These are phyloP conservation scores for Otolemur garnettii DNA, from an alignment of 2,113 vertebrate species.

Conservation along the genomic window DNA sequence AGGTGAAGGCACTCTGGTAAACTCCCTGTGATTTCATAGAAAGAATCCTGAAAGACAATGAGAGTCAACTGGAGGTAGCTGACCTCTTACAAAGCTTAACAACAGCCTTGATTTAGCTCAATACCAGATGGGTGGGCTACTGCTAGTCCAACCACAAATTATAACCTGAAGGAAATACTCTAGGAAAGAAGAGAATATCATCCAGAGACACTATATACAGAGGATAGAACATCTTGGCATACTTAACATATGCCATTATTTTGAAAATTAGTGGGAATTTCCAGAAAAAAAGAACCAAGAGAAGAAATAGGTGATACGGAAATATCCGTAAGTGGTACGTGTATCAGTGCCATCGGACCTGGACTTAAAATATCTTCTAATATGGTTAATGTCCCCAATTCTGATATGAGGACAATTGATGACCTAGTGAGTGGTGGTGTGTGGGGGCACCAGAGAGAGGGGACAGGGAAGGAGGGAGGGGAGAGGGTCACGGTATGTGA, in stretches of 20 bases:
- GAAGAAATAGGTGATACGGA: neutral
- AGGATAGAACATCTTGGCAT: neutral
- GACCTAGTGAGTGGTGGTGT: no score
- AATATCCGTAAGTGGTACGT: neutral
- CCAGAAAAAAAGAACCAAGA: neutral
- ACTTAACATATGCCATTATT: neutral
- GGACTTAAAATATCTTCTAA: neutral
- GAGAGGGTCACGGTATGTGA: no score
- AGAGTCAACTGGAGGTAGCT: neutral
- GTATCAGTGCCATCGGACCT: neutral
- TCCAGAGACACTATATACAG: neutral
- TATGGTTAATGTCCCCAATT: neutral
- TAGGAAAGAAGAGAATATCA: neutral
- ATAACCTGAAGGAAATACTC: neutral
- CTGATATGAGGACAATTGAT: no score
- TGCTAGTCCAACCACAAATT: neutral
- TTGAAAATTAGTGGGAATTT: neutral
- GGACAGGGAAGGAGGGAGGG: no score
- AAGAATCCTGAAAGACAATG: neutral
- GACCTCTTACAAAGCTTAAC: neutral
- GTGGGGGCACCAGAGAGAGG: no score
- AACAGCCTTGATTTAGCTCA: neutral
- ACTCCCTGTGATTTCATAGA: fast-evolving
- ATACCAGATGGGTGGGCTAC: neutral
- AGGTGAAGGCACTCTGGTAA: neutral